Evolutionary conservation across 2,888 invertebrate genomes (phyloP).

Genomic region (Fragum whitleyi): DNA sequence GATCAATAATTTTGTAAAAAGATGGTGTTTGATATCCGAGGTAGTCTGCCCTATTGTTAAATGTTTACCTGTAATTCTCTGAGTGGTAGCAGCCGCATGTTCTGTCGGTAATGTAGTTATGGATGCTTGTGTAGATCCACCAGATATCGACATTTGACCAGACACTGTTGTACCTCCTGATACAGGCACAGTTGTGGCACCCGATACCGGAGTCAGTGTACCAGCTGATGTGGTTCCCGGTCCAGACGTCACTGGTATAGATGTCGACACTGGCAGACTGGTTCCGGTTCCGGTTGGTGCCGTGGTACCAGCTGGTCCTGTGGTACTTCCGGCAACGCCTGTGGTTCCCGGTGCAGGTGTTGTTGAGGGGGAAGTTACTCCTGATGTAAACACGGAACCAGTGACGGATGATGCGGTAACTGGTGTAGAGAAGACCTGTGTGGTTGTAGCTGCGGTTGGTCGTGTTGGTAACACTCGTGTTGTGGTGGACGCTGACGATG

Average conservation of each 20-base stretch:
- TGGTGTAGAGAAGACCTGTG: not conserved
- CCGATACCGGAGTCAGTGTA: not conserved
- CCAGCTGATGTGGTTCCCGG: not conserved
- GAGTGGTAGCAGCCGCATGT: conserved; percentile 6
- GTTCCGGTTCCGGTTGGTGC: conserved; percentile 4
- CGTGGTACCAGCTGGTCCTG: conserved; percentile 14
- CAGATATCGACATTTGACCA: conserved; percentile 5
- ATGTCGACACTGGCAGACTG: not conserved
- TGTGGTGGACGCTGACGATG: not conserved
- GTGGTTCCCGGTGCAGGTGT: conserved; percentile 2
- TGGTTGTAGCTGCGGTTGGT: not conserved
- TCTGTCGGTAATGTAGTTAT: conserved; percentile 1
- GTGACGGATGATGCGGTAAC: not conserved
- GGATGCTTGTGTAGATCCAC: not conserved
- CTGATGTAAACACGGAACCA: conserved; percentile 12
- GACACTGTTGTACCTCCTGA: not conserved
- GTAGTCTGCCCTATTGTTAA: too few species aligned
- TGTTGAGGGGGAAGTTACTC: not conserved
- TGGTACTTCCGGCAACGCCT: not conserved
- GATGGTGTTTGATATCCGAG: too few species aligned
- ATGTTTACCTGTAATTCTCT: not conserved
- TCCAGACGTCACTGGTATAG: not conserved
- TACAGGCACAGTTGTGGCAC: not conserved
- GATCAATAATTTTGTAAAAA: too few species aligned
- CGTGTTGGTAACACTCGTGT: not conserved